Evolutionary conservation across 2,113 vertebrate species (phyloP), one percentile per base, ranked within the genome.

Genomic region (Gasterosteus nipponicus): DNA sequence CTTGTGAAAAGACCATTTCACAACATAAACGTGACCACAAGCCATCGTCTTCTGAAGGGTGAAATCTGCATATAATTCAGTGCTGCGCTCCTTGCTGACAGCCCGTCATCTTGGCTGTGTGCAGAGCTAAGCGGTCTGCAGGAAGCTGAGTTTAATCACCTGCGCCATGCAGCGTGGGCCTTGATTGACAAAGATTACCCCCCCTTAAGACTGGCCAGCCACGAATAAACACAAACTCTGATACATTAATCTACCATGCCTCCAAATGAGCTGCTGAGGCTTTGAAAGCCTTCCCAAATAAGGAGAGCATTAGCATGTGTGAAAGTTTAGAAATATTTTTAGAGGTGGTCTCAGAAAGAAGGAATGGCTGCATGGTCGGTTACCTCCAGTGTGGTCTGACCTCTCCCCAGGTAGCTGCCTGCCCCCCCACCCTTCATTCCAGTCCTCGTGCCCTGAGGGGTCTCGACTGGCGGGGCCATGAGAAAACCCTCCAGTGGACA

Each of bases 361-460:
- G 65, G 80, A 79, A 69, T 64, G 33, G 66, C 86, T 77, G 70
- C 66, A 61, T 16, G 75, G 80, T 83, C 75, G 75, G 81, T 73
- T 79, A 65, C 64, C 82, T 86, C 81, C 19, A 70, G 86, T 87
- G 84, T 81, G 86, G 88, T 69, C 86, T 84, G 85, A 86, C 82
- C 88, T 84, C 82, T 86, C 82, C 70, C 89, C 86, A 92, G 93
- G 91, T 93, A 92, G 83, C 63, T 64, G 33, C 73, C 47, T 46
- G 67, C 67, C 77, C 74, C 57, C 42, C 39, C 66, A 72, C 57
- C 42, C 39, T 63, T 26, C 47, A 51, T 51, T 19, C 46, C 7
- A 10, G 19, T 53, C 60, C 49, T 70, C 44, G 53, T 57, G 77
- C 78, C 79, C 54, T 80, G 41, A 83, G 82, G 84, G 82, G 69